Evolutionary conservation across 1,140 invertebrate species (phyloP).

Genomic region (Macrobrachium rosenbergii): DNA sequence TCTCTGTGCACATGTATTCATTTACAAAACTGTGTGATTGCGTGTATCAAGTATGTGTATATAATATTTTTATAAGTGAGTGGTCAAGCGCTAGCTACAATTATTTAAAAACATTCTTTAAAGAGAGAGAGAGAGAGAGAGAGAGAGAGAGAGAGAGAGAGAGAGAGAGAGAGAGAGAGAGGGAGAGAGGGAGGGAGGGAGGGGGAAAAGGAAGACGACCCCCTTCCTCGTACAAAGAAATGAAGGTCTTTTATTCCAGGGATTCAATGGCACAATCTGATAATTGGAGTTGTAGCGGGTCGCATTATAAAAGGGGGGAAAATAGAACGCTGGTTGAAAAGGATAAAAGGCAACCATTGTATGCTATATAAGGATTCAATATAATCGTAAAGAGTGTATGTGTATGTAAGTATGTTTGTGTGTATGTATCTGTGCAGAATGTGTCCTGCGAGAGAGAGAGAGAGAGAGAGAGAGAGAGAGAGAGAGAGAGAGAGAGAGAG

Average conservation of each 20-base stretch:
- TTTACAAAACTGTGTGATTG: background rate
- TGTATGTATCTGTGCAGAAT: background rate
- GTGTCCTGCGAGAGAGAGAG: background rate
- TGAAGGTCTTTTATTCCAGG: conserved; percentile 65
- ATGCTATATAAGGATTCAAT: conserved; percentile 58
- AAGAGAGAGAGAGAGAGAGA: background rate
- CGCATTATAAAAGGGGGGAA: conserved; percentile 58
- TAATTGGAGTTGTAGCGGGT: conserved; percentile 57
- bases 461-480: background rate
- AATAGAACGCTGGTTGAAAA: conserved; percentile 51
- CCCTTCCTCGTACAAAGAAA: conserved; percentile 60
- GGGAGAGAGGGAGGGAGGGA: no score
- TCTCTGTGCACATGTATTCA: background rate
- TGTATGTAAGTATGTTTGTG: background rate
- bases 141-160: conserved; percentile 14
- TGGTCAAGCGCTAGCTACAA: no score
- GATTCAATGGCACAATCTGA: conserved; percentile 66
- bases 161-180: conserved; percentile 30
- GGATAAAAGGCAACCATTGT: conserved; percentile 58
- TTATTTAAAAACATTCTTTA: no score
- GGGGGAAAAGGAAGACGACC: conserved; percentile 36
- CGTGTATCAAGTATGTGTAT: no score
- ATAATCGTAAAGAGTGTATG: conserved; percentile 25
- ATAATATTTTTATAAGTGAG: no score
- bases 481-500: background rate